Evolutionary conservation across 92 coral and sea anemone genomes (phyloP), one percentile per base, ranked within the genome.

Genomic region (Paramuricea clavata): DNA sequence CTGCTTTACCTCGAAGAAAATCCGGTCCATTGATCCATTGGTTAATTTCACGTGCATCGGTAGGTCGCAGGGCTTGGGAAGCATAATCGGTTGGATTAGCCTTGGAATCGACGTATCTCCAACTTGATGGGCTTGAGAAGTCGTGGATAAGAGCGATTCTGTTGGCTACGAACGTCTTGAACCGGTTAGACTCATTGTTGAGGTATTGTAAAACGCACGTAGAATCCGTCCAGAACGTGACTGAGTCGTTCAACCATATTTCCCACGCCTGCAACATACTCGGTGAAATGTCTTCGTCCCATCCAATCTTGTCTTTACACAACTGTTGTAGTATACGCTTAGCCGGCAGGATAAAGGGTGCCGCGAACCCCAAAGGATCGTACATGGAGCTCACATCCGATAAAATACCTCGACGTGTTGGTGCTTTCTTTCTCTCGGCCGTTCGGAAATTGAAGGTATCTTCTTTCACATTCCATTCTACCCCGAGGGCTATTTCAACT

Each of bases 91-190:
- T 62, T 2, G 81, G 81, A 75, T 75, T 75, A 23, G 61, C 33
- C 17, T 75, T 75, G 34, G 81, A 7, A 47, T 49, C 41, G 0
- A 75, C 81, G 19, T 75, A 75, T 28, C 39, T 75, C 81, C 81
- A 75, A 12, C 35, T 2, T 11, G 81, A 44, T 21, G 81, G 81
- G 34, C 62, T 75, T 21, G 81, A 75, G 39, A 21, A 1, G 21
- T 17, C 62, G 62, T 75, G 81, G 35, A 75, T 75, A 4, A 75
- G 23, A 12, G 81, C 62, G 2, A 75, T 75, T 10, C 81, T 5
- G 22, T 75, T 75, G 33, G 62, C 81, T 28, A 75, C 81, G 13
- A 75, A 75, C 64, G 81, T 75, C 41, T 75, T 75, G 81, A 75
- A 75, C 17, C 64, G 61, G 30, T 23, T 75, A 62, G 81, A 42